phyloP scores from a whole-genome alignment of 92 coral and sea anemone species.

The Micromussa lordhowensis region DNA sequence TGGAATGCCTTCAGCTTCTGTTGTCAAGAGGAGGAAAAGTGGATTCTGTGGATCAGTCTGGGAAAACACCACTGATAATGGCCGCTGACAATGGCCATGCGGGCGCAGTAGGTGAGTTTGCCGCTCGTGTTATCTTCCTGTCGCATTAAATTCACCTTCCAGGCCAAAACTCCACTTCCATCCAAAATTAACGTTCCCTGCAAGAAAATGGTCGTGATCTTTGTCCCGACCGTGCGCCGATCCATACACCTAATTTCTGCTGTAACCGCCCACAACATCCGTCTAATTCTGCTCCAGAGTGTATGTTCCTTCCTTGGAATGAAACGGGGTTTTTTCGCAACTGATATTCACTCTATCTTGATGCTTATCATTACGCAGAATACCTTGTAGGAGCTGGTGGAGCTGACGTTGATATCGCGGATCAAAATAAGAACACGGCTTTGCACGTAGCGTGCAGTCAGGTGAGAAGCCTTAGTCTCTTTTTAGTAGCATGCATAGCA shows the following conservation, averaged over 20 bases:
- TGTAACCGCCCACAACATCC: no score
- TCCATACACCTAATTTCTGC: no score
- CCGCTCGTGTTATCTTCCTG: neutral
- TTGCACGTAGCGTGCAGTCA: slow-evolving; percentile 92
- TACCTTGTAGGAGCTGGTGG: slow-evolving; percentile 80
- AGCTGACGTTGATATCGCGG: slow-evolving; percentile 77
- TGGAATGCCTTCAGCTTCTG: slow-evolving; percentile 90
- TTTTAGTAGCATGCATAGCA: neutral
- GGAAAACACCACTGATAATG: slow-evolving; percentile 89
- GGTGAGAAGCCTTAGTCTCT: slow-evolving; percentile 48
- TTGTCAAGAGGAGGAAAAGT: slow-evolving; percentile 90
- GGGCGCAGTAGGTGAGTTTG: slow-evolving; percentile 87
- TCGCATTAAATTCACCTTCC: neutral
- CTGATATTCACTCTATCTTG: neutral
- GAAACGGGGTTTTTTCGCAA: neutral
- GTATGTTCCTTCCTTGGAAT: no score
- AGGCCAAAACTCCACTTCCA: neutral
- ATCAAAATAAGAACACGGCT: slow-evolving; percentile 84
- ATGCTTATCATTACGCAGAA: slow-evolving; percentile 54
- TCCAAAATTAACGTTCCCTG: neutral
- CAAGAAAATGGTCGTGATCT: no score
- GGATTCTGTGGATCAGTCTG: slow-evolving; percentile 71
- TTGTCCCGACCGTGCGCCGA: no score
- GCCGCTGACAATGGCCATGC: slow-evolving; percentile 98
- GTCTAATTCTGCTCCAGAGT: no score